Base-by-base conservation (phyloP, 2,797 vertebrate genomes). In the Megalops cyprinoides region DNA sequence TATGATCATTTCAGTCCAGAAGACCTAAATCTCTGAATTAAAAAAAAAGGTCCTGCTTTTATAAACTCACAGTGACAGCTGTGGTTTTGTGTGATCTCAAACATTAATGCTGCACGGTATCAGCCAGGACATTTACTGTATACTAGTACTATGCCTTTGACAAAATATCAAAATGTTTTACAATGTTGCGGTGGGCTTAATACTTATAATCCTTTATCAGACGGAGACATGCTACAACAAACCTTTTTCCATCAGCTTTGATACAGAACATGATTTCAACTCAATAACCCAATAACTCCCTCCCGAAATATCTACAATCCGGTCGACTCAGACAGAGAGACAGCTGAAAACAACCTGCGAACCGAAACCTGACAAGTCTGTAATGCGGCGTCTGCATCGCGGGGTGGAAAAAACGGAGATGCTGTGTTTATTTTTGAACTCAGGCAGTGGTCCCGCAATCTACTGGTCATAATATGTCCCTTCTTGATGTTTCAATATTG, bases 401-500 rank as follows among this genome's bases (percentile, higher is more conserved):
- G 15, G 48, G 31, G n/a, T n/a, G 31, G 49, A 34, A 51, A n/a
- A n/a, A 48, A 31, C 1, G 25, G 69, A 48, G 73, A 75, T 20
- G 55, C 18, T 9, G 51, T 56, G 20, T 58, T 39, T 60, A 42
- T 77, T 56, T 37, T 42, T 60, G 23, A 77, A 60, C 51, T 12
- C 34, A 56, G 55, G 76, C 76, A 58, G 74, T 76, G 74, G 75
- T 39, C 75, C 75, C n/a, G 42, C 75, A 31, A 56, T 56, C 49
- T 58, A 10, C 8, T 15, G 53, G 56, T 77, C 51, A 71, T 53
- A 37, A 53, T 49, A 20, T 58, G 31, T 78, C 74, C 81, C 85
- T 74, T 49, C 55, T 86, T 39, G 81, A 60, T 79, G 86, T 82
- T 77, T 60, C 55, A 60, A 44, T 82, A 78, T 77, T 48, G 8